Evolutionary conservation across 2,113 vertebrate genomes (phyloP).

Genomic region (Trogon melanurus): DNA sequence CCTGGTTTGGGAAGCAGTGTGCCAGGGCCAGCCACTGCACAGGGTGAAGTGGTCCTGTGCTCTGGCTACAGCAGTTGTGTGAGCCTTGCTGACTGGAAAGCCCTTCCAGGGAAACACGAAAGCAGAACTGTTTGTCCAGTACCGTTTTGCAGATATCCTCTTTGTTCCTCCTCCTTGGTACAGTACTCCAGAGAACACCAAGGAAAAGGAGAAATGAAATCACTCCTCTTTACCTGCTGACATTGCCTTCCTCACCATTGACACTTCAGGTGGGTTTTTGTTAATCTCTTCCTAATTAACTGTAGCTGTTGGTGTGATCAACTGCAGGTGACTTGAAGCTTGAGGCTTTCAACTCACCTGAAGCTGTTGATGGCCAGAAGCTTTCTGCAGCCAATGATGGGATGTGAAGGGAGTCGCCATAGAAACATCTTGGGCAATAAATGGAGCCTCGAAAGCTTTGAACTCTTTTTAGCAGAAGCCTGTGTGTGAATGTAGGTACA

Average conservation of each 20-base stretch:
- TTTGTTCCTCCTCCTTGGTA: neutral
- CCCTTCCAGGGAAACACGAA: neutral
- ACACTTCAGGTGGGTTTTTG: neutral
- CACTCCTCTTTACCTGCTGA: neutral
- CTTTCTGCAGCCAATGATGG: slow-evolving; percentile 23
- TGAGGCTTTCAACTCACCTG: slow-evolving; percentile 12
- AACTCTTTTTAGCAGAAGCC: neutral
- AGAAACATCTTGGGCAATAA: slow-evolving; percentile 59
- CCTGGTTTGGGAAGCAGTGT: neutral
- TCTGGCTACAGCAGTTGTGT: neutral
- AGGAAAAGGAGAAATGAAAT: neutral
- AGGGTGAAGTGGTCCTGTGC: neutral
- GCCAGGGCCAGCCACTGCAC: neutral
- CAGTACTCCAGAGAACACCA: neutral
- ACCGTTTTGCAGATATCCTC: neutral
- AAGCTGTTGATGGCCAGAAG: slow-evolving; percentile 32
- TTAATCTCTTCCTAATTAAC: neutral
- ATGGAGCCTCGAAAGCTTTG: neutral
- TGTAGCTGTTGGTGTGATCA: neutral
- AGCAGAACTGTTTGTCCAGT: neutral
- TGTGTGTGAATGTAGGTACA: neutral
- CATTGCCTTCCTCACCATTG: neutral
- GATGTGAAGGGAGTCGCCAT: slow-evolving; percentile 51
- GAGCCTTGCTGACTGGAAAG: neutral
- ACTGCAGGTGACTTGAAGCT: neutral